Base-by-base conservation (phyloP, 30 jellyfish, hydroid and myxozoan genomes). In the Nemopilema nomurai region DNA sequence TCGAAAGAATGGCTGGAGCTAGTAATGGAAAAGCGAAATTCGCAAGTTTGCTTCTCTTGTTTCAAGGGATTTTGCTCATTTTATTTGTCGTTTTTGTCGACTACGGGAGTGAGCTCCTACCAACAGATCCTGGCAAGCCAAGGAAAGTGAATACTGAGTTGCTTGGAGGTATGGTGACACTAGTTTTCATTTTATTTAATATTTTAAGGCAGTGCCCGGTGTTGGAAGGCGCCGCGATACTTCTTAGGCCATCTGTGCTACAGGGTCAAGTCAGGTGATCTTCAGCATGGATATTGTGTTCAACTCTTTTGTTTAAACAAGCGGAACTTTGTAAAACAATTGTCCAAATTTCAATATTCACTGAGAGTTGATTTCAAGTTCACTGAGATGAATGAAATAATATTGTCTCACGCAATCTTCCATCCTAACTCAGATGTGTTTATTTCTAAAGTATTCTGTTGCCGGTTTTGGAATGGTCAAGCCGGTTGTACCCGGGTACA, bases 1-100 rank as follows among this genome's bases (percentile, higher is more conserved):
- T 20, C 19, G 68, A 19, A n/a, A 74, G 7, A 62, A 84, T 84
- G 93, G 74, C 87, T 9, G 93, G 83, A 20, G 87, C 62, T 1
- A 84, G 67, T 78, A 74, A 66, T 27, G 93, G 93, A 33, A 90
- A 92, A 81, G 90, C 86, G 67, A 92, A 92, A 69, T 92, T 92
- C 66, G 98, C 94, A 4, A 92, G 96, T 69, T 51, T 92, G 69
- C 83, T 92, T 72, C 85, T 92, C 64, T 85, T 92, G 1, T 78
- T 92, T 53, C 96, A 92, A 87, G 98, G 91, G 63, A 92, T 92
- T 29, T 65, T 92, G 78, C 80, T 92, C 49, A 92, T 86, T 63
- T 68, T 92, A 33, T 92, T 86, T 67, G 98, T 92, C 76, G 98
- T 92, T 32, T 92, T 92, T 79, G 90, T 92, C 29, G 98, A 92